These are phyloP conservation scores for Taeniopygia guttata DNA, from an alignment of 2,797 vertebrate species.

Conservation along the genomic window DNA sequence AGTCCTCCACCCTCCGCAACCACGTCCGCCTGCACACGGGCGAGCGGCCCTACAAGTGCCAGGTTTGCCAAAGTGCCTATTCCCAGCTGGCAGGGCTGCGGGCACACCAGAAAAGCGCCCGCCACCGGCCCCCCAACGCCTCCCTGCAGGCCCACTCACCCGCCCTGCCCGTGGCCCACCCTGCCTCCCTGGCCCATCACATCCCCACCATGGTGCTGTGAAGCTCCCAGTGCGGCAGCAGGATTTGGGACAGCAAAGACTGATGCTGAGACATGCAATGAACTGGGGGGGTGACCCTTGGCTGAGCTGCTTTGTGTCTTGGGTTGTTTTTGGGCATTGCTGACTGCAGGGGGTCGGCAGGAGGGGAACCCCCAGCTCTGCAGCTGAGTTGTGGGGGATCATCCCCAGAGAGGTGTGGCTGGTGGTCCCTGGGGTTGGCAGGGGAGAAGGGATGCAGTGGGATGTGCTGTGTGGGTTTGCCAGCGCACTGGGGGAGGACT, in stretches of 20 bases:
- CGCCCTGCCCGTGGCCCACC: conserved; percentile 79
- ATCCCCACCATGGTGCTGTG: conserved; percentile 94
- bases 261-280: not conserved
- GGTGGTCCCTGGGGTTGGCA: not conserved
- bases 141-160: conserved; percentile 79
- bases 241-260: not conserved
- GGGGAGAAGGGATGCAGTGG: accelerated
- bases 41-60: conserved; percentile 96
- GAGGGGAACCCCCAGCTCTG: not conserved
- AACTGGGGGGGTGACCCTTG: not conserved
- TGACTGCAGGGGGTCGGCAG: accelerated
- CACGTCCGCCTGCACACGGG: conserved; percentile 97
- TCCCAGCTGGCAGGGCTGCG: conserved; percentile 95
- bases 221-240: not conserved
- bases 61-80: conserved; percentile 96
- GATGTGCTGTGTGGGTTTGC: not conserved
- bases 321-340: not conserved
- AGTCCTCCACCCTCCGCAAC: conserved; percentile 96
- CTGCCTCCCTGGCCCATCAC: conserved; percentile 85
- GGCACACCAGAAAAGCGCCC: conserved; percentile 95
- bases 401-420: accelerated
- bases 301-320: not conserved
- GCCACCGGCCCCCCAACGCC: conserved; percentile 85
- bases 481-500: not conserved
- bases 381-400: accelerated